Evolutionary conservation across 2,888 invertebrate species (phyloP).

Genomic region (Hirtodrosophila alboralis): DNA sequence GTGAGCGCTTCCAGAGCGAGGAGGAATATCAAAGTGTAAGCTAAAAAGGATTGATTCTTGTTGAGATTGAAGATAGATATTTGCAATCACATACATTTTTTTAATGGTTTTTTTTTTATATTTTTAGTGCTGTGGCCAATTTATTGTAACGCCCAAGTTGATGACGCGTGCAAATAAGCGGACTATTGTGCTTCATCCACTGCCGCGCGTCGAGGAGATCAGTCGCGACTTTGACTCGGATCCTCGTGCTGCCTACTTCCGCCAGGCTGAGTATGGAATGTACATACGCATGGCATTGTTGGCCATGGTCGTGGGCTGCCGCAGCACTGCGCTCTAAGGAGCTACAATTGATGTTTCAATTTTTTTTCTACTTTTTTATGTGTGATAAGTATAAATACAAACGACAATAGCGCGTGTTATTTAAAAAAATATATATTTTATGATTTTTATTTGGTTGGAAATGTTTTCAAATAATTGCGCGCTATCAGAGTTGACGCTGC

Average conservation of each 20-base stretch:
- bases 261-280: conserved; percentile 99
- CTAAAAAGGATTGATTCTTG: too few relatives aligned
- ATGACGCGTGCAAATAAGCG: conserved; percentile 97
- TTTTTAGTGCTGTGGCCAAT: conserved; percentile 92
- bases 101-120: conserved; percentile 84
- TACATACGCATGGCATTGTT: conserved; percentile 99
- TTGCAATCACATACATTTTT: neutral
- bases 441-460: neutral
- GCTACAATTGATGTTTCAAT: neutral
- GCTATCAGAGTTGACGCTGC: neutral
- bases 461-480: neutral
- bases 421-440: conserved; percentile 6
- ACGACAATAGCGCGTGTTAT: conserved; percentile 2
- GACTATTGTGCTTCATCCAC: conserved; percentile 98
- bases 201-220: conserved; percentile 97
- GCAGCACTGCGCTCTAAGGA: conserved; percentile 54
- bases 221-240: conserved; percentile 97
- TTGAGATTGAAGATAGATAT: too few relatives aligned
- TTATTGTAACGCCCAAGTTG: conserved; percentile 96
- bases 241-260: conserved; percentile 98
- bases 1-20: conserved; percentile 93
- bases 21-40: conserved; percentile 94
- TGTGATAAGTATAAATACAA: conserved; percentile 25
- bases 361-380: conserved; percentile 15
- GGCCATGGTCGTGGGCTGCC: conserved; percentile 92